Conservation (phyloP, 1,140 invertebrate species). For the Drosophila triauraria region DNA sequence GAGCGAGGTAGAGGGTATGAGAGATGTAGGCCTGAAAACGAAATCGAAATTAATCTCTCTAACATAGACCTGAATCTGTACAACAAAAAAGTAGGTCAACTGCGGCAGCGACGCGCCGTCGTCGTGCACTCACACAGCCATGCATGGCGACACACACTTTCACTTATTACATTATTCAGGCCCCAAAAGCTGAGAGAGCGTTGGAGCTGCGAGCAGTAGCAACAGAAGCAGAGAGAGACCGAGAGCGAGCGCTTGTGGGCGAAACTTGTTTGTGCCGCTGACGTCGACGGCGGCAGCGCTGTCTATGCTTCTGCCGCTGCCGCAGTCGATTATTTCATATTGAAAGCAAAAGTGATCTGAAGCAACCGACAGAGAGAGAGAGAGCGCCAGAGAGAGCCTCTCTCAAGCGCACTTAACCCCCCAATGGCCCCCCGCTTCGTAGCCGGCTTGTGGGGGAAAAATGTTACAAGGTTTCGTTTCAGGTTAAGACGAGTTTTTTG, state of each 20-base stretch:
- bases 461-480: constrained; percentile 85
- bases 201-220: constrained; percentile 7
- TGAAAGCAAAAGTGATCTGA: constrained; percentile 85
- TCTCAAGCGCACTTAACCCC: constrained; percentile 33
- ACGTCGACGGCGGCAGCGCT: constrained; percentile 14
- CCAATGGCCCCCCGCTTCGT: constrained; percentile 23
- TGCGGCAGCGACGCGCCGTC: constrained; percentile 50
- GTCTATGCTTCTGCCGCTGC: constrained; percentile 13
- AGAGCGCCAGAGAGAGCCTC: constrained; percentile 48
- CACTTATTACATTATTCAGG: constrained; percentile 85
- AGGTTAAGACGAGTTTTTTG: constrained; percentile 82
- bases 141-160: constrained; percentile 70
- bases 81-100: constrained; percentile 84
- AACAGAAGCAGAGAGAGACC: constrained; percentile 13
- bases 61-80: constrained; percentile 85
- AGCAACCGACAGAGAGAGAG: constrained; percentile 28
- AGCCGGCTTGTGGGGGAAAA: constrained; percentile 77
- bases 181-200: constrained; percentile 52
- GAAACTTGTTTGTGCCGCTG: constrained; percentile 68
- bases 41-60: constrained; percentile 85
- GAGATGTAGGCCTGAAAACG: constrained; percentile 66
- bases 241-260: constrained; percentile 57
- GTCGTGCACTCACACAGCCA: constrained; percentile 38
- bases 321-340: constrained; percentile 83
- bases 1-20: constrained; percentile 1